phyloP scores from a whole-genome alignment of 2,113 vertebrate species.

The Monarcha castaneiventris region DNA sequence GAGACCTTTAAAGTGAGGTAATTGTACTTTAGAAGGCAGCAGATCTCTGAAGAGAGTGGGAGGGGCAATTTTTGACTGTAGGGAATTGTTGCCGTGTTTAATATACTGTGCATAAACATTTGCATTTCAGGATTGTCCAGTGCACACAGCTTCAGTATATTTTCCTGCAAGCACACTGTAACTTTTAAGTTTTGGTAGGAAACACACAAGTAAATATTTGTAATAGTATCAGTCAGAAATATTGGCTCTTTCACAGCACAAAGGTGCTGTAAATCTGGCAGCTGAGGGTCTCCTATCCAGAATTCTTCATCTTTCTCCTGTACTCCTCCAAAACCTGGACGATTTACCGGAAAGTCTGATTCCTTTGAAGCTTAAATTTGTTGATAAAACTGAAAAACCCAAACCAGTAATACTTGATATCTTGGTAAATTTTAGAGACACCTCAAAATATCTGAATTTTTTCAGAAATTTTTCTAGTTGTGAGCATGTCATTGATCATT shows the following conservation, averaged over 20 bases:
- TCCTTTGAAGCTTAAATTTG: not conserved
- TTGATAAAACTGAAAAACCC: not conserved
- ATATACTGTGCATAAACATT: not conserved
- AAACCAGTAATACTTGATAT: rapidly evolving
- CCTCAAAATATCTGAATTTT: not conserved
- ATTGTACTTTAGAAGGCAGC: not conserved
- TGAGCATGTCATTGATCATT: not conserved
- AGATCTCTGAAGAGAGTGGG: not conserved
- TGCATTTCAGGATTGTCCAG: not conserved
- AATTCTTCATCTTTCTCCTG: not conserved
- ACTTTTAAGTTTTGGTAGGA: not conserved
- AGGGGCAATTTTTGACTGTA: not conserved
- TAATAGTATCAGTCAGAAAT: not conserved
- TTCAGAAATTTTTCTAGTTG: not conserved
- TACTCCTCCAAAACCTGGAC: not conserved
- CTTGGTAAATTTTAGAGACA: not conserved
- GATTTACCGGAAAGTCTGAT: not conserved
- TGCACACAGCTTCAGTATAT: not conserved
- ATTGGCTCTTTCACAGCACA: not conserved
- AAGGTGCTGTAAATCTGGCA: not conserved
- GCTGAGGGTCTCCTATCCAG: not conserved
- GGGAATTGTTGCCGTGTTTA: not conserved
- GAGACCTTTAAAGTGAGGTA: not conserved
- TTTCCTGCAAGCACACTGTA: rapidly evolving
- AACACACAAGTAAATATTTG: not conserved